Evolutionary conservation across 2,888 invertebrate species (phyloP), one percentile per base, ranked within the genome.

Genomic region (Phyllotreta cruciferae): DNA sequence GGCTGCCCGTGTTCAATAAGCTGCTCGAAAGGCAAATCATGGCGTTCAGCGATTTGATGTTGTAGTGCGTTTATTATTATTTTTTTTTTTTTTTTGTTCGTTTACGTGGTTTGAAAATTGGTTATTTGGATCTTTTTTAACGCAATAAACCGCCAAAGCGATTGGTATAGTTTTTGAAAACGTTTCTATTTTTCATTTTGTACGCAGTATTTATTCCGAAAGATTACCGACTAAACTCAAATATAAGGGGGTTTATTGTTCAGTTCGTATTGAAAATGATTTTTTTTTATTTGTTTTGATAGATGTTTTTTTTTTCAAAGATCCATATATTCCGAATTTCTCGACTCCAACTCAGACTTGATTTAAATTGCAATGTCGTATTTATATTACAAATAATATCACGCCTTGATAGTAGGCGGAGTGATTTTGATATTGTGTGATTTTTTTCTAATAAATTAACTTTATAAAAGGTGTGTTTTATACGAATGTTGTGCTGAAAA

Each of bases 1-100:
- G 93, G 74, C 85, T 93, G 79, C 93, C 93, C 47, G 92, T 93
- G 38, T 93, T 93, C 85, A 90, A 90, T 81, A 85, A 87, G 75
- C 83, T 90, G 75, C 86, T 88, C 76, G 85, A 85, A 69, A 67
- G 68, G 60, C 74, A 72, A 53, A 62, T 73, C 60, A 62, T 74
- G 53, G 61, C 70, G 62, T 56, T 74, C 61, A 72, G 75, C 68
- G 79, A 80, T 67, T 68, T 78, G 66, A 73, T 76, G 72, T 74
- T 76, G 69, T 76, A 75, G 74, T 74, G 73, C 60, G 24, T 1
- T 24, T 24, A 24, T 24, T 24, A 24, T 24, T 53, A 45, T 56
- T 62, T 62, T 67, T 55, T 57, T 56, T 38, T 56, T 60, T 63
- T 67, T 56, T 60, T 60, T 42, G 36, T 64, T 64, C 58, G 54